A percentile compares a stretch with the other conserved stretches of the same genome.
Evolutionary conservation across 2,113 vertebrate species (phyloP).

Genomic region (Poeciliopsis turrubarensis): DNA sequence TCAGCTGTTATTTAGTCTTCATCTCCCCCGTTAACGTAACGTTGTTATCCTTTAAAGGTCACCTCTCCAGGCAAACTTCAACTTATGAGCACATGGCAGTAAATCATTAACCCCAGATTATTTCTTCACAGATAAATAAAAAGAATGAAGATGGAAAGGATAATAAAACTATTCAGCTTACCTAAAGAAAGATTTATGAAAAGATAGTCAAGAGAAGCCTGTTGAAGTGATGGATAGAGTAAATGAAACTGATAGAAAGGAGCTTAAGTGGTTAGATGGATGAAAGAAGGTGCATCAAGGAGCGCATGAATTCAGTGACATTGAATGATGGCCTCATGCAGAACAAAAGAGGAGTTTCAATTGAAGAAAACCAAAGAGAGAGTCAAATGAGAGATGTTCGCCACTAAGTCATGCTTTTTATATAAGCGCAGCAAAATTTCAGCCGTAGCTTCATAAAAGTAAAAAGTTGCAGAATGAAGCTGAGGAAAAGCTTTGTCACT

Average conservation of each 20-base stretch:
- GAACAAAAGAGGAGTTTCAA: constrained; percentile 24
- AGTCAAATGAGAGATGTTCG: constrained; percentile 31
- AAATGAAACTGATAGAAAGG: constrained; percentile 20
- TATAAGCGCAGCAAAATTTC: constrained; percentile 26
- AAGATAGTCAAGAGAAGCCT: background rate
- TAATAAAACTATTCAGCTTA: constrained; percentile 3
- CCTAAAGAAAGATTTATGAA: constrained; percentile 25
- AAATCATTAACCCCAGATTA: constrained; percentile 25
- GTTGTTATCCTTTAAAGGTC: constrained; percentile 26
- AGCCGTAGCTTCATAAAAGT: constrained; percentile 12
- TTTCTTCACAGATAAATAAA: constrained; percentile 14
- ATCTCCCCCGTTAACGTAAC: constrained; percentile 29
- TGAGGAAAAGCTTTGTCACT: constrained; percentile 4
- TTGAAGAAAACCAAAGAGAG: constrained; percentile 28
- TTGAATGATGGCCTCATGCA: constrained; percentile 37
- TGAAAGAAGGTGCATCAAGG: constrained; percentile 20
- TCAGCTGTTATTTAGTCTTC: constrained; percentile 26
- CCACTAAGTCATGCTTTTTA: constrained; percentile 39
- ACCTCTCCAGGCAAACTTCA: constrained; percentile 27
- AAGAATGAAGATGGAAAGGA: background rate
- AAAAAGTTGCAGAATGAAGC: background rate
- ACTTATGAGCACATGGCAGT: constrained; percentile 1
- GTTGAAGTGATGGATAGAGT: constrained; percentile 33
- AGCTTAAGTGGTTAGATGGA: constrained; percentile 12
- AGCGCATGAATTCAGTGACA: constrained; percentile 28